Evolutionary conservation across 2,113 vertebrate genomes (phyloP).

Genomic region (Octodon degus): DNA sequence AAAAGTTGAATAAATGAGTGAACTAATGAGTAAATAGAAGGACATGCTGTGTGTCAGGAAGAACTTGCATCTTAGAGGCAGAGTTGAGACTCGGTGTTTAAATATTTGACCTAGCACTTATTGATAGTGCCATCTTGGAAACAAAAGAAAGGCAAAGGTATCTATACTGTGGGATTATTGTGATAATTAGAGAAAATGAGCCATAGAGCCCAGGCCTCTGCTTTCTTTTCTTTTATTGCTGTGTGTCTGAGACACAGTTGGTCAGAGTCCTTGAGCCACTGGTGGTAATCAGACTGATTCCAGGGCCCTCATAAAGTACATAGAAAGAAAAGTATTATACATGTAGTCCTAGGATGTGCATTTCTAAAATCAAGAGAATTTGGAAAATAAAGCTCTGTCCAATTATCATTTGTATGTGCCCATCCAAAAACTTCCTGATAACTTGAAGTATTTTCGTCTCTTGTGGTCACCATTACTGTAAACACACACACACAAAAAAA

Average conservation of each 20-base stretch:
- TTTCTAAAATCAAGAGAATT: neutral
- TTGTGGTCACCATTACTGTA: neutral
- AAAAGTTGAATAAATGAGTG: neutral
- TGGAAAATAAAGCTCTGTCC: neutral
- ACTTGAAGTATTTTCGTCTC: neutral
- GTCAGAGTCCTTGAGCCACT: neutral
- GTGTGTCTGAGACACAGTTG: neutral
- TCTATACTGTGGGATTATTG: neutral
- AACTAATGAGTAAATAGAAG: neutral
- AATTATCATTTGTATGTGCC: neutral
- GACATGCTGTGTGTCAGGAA: neutral
- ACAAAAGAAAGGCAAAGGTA: slow-evolving; percentile 23
- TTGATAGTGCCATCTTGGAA: neutral
- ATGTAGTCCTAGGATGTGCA: no score
- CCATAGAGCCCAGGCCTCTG: neutral
- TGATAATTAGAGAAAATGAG: neutral
- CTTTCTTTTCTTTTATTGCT: neutral
- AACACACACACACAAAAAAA: neutral
- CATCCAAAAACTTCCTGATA: neutral
- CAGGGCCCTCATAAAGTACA: neutral
- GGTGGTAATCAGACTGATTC: neutral
- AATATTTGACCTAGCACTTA: neutral
- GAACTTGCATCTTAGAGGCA: neutral
- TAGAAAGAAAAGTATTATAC: neutral
- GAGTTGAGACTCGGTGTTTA: neutral